phyloP scores from a whole-genome alignment of 2,113 vertebrate genomes.

The Scartelaos histophorus region DNA sequence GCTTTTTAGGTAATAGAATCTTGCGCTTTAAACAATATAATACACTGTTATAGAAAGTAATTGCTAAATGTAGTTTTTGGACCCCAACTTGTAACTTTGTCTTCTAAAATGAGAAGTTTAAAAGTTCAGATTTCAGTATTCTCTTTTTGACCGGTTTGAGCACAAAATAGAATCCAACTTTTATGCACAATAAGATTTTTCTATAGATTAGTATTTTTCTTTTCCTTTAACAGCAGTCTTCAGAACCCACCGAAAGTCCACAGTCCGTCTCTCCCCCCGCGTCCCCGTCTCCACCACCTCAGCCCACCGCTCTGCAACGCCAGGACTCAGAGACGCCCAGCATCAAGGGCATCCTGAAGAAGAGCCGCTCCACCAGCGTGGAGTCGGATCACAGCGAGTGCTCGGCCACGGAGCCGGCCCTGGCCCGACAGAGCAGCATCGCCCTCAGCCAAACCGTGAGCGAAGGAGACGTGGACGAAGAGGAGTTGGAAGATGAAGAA shows the following conservation, averaged over 20 bases:
- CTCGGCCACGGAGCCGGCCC: conserved; percentile 8
- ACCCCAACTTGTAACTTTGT: not conserved
- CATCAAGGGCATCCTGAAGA: conserved; percentile 80
- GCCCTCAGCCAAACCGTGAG: conserved; percentile 57
- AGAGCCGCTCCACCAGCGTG: conserved; percentile 72
- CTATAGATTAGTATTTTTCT: not conserved
- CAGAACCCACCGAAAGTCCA: conserved; percentile 25
- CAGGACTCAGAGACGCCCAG: conserved; percentile 68
- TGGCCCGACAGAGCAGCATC: conserved; percentile 49
- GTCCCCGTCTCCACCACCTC: conserved; percentile 29
- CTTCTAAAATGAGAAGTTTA: not conserved
- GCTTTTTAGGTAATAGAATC: too few relatives aligned
- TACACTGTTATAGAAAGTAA: too few relatives aligned
- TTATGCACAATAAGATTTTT: too few relatives aligned
- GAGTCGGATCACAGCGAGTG: conserved; percentile 70
- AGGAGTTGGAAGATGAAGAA: conserved; percentile 15
- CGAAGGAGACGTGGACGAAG: conserved; percentile 36
- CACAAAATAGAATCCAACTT: not conserved
- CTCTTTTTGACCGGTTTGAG: not conserved
- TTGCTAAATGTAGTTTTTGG: not conserved
- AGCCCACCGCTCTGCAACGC: conserved; percentile 54
- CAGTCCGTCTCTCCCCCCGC: conserved; percentile 44
- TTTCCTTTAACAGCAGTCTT: conserved; percentile 19
- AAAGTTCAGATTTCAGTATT: too few relatives aligned
- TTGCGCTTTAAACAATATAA: too few relatives aligned